Base-by-base conservation (phyloP, 2,888 invertebrate genomes). In the Yponomeuta evonymella region DNA sequence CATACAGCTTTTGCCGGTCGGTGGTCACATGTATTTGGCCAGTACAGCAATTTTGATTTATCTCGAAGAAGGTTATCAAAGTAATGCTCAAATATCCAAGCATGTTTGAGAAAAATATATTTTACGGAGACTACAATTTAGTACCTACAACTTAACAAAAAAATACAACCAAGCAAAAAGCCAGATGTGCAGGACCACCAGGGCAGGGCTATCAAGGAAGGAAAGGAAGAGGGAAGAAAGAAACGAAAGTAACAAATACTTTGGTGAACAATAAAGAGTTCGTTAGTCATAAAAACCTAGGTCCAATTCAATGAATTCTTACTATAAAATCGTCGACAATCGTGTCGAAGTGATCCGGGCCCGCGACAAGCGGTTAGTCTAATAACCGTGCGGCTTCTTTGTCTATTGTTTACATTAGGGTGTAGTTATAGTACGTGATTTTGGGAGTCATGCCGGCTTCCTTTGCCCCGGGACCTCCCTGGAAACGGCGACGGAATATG, bases 351-450 rank as follows among this genome's bases (percentile, higher is more conserved):
- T n/a, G 48, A 67, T 29, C 33, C 11, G 15, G 23, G 30, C n/a
- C 67, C 67, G n/a, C 48, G 33, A 48, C 33, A n/a, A 87, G 88
- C 88, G 79, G 77, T 76, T 80, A 79, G 81, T 81, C 85, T 90
- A 89, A 88, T 88, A 88, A 83, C 82, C 76, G 71, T 69, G 78
- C 88, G 91, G 90, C 78, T 74, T 80, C 87, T 92, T 92, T 91
- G 90, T 87, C 91, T 83, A 92, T 92, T 92, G 92, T 90, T 90
- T 92, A 90, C 90, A 89, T 88, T 88, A 82, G 90, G 90, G 88
- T 67, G 58, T 58, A 86, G 83, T 83, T 79, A 43, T 43, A 78
- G 76, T 83, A 90, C 91, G 90, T 90, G 90, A 84, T 88, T 88
- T 84, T 81, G 88, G 86, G 80, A 86, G 89, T 88, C 90, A 88